Evolutionary conservation across 2,113 vertebrate species (phyloP), one percentile per base, ranked within the genome.

Genomic region (zebrafish (Danio rerio)): DNA sequence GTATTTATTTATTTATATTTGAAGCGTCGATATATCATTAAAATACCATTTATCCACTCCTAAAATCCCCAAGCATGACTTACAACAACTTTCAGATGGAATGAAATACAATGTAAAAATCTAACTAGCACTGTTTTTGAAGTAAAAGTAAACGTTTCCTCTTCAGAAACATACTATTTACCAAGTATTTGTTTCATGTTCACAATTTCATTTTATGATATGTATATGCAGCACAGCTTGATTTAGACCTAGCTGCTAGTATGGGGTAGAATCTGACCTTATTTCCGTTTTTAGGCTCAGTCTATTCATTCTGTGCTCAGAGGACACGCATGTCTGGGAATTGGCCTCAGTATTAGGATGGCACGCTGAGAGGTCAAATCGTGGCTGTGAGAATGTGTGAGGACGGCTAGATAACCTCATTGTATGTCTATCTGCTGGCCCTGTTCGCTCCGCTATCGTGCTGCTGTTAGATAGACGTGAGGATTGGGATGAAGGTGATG

Each of bases 381-480:
- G 13, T 69, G 62, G 68, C 47, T 81, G 80, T 85, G 86, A 78
- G 78, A 78, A 79, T 61, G 42, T 83, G 71, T 63, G 62, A 66
- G 73, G 75, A 81, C 72, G 58, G 73, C 59, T 80, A 70, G 81
- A 87, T 87, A 83, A 83, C 71, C 81, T 78, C 61, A 18, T 40
- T 15, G 47, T 76, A 59, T 61, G 74, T 49, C 62, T 78, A 69
- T 87, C 81, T 81, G 2, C 40, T 83, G 81, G 66, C 69, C 47
- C 68, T 83, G 85, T 76, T 83, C 40, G 12, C 3, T 59, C 78
- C 15, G 81, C 89, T 91, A 92, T 92, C 91, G 83, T 81, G 52
- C 68, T 71, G 63, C 49, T 90, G 90, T 89, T 89, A 89, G 89
- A 88, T 87, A 89, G 92, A 87, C 89, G 87, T 90, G 91, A 91